phyloP scores from a whole-genome alignment of 1,140 invertebrate species.

The Hormaphis cornu region DNA sequence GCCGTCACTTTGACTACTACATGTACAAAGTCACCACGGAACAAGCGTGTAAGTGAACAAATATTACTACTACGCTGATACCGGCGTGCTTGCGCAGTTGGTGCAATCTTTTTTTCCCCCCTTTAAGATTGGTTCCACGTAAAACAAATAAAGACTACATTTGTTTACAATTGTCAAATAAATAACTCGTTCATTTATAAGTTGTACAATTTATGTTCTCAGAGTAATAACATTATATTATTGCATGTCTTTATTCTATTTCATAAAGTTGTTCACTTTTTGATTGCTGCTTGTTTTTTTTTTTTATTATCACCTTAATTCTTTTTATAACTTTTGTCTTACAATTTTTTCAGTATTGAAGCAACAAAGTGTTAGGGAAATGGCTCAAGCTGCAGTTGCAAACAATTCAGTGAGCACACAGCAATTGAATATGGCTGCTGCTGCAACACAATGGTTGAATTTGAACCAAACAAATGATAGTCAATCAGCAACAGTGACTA shows the following conservation, averaged over 20 bases:
- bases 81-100: not conserved
- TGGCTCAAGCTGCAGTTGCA: slow-evolving; percentile 1
- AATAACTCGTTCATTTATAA: too few relatives aligned
- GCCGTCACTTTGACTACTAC: slow-evolving; percentile 92
- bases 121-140: not conserved
- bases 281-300: not conserved
- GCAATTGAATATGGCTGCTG: slow-evolving; percentile 10
- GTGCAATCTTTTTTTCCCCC: not conserved
- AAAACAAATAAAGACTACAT: not conserved
- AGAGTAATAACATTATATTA: too few relatives aligned
- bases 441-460: slow-evolving; percentile 29
- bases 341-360: slow-evolving; percentile 21
- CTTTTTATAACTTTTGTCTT: not conserved
- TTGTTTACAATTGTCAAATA: not conserved
- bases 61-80: not conserved
- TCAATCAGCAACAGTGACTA: not conserved
- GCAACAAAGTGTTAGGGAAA: slow-evolving; percentile 25
- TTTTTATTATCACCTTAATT: not conserved
- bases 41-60: slow-evolving; percentile 65
- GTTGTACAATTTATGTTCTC: too few relatives aligned
- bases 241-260: too few relatives aligned
- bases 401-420: slow-evolving; percentile 17
- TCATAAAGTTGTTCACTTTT: not conserved
- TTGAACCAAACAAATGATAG: slow-evolving; percentile 11
- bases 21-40: slow-evolving; percentile 88